Conservation (phyloP, 2,888 invertebrate species). For the Yponomeuta evonymella region DNA sequence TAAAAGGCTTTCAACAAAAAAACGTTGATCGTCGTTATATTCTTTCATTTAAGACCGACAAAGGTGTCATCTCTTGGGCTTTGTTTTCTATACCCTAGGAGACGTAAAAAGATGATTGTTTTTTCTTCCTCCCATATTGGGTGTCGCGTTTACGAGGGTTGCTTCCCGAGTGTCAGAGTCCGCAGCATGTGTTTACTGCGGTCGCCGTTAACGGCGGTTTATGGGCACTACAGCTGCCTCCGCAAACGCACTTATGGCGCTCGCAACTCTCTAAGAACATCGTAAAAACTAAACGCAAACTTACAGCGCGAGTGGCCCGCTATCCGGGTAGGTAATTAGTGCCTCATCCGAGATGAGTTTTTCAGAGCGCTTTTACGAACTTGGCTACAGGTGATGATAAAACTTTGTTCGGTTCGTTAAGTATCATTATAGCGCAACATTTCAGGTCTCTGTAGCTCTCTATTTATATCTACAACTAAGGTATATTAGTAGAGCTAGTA, state of each 20-base stretch:
- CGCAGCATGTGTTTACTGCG: slow-evolving; percentile 52
- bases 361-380: neutral
- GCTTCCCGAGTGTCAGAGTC: slow-evolving; percentile 34
- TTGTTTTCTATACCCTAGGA: neutral
- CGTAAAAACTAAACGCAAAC: slow-evolving; percentile 50
- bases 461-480: too few species aligned
- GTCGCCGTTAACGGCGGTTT: slow-evolving; percentile 47
- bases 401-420: neutral
- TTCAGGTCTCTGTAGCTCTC: neutral
- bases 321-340: slow-evolving; percentile 2
- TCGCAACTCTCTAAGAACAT: slow-evolving; percentile 35
- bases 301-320: neutral
- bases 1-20: neutral
- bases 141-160: slow-evolving; percentile 51
- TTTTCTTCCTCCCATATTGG: slow-evolving; percentile 16
- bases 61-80: neutral
- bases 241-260: slow-evolving; percentile 11
- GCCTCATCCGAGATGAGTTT: slow-evolving; percentile 8
- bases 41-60: neutral
- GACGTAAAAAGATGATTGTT: slow-evolving; percentile 3
- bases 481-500: too few species aligned
- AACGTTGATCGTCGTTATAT: neutral
- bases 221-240: slow-evolving; percentile 29
- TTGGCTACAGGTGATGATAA: slow-evolving; percentile 8
- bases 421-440: neutral